A percentile compares a stretch with the other conserved stretches of the same genome.
Conservation (phyloP, 1,140 invertebrate genomes). For the Agrilus planipennis region DNA sequence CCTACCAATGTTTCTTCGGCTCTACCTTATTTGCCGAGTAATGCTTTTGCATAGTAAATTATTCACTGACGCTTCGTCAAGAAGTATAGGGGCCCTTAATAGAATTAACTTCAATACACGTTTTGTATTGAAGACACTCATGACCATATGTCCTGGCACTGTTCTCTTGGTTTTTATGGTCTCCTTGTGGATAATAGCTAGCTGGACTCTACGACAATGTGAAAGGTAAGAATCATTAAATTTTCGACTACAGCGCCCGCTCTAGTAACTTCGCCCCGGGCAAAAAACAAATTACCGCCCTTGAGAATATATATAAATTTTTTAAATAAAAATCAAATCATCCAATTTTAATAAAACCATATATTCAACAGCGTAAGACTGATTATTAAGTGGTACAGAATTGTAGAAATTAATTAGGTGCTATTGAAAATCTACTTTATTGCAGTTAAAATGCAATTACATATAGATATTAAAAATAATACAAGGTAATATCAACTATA, state of each 20-base stretch:
- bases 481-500: too few species aligned
- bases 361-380: too few species aligned
- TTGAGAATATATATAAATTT: too few species aligned
- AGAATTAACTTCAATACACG: conserved; percentile 99
- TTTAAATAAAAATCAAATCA: too few species aligned
- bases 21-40: conserved; percentile 97
- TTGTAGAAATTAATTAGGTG: too few species aligned
- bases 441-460: too few species aligned
- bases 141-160: conserved; percentile 99
- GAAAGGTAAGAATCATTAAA: too few species aligned
- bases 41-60: conserved; percentile 99
- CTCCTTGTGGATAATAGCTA: conserved; percentile 98
- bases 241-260: conserved; percentile 13
- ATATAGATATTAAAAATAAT: too few species aligned
- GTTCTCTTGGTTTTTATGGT: conserved; percentile 97
- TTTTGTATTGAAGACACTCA: conserved; percentile 98
- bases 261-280: neutral
- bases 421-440: too few species aligned
- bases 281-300: too few species aligned
- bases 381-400: too few species aligned
- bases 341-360: too few species aligned
- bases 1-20: conserved; percentile 96
- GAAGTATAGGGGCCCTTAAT: conserved; percentile 93
- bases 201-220: conserved; percentile 96
- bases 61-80: conserved; percentile 94